Conservation (phyloP, 2,888 invertebrate genomes). For the Micropterix aruncella region DNA sequence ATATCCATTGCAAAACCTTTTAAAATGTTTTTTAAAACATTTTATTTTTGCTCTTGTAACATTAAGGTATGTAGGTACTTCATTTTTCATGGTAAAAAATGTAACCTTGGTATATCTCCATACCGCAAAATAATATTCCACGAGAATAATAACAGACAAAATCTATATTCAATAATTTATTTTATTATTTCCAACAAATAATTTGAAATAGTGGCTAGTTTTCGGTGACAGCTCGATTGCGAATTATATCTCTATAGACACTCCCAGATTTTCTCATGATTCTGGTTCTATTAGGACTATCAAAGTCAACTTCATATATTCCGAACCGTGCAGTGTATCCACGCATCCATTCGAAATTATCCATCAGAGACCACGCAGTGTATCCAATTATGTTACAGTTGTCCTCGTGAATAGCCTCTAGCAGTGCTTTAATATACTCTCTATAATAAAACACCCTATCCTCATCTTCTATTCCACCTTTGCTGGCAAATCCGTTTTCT, state of each 20-base stretch:
- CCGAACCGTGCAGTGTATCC: conserved; percentile 40
- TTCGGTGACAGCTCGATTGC: background rate
- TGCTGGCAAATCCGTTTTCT: conserved; percentile 33
- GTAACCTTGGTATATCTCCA: no score
- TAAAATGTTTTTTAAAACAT: no score
- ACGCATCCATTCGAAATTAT: conserved; percentile 53
- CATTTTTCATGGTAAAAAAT: no score
- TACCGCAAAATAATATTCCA: no score
- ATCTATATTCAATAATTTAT: no score
- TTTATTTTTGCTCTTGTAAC: no score
- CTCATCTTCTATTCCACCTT: conserved; percentile 20
- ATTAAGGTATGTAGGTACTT: no score
- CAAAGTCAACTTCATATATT: conserved; percentile 1
- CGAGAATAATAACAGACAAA: no score
- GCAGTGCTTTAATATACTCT: conserved; percentile 18
- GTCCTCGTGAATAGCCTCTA: conserved; percentile 24
- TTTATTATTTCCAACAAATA: no score
- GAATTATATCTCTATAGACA: background rate
- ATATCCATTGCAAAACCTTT: no score
- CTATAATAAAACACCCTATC: conserved; percentile 27
- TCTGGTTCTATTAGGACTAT: background rate
- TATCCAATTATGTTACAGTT: conserved; percentile 41
- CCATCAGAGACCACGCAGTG: conserved; percentile 53
- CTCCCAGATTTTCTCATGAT: background rate
- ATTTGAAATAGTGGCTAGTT: background rate